phyloP scores from a whole-genome alignment of 2,888 invertebrate genomes.

The Thymelicus lineola region DNA sequence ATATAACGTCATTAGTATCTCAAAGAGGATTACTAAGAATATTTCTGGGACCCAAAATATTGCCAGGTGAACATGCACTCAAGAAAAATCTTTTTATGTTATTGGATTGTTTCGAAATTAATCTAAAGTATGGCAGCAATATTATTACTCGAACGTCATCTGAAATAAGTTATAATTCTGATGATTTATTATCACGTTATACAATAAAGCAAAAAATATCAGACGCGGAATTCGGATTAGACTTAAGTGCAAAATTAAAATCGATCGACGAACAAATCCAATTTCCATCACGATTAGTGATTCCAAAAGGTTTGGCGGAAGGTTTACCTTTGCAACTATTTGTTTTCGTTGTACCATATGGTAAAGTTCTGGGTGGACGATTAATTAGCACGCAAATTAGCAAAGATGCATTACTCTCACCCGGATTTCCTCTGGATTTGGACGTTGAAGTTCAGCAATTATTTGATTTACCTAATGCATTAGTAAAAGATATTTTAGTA shows the following conservation, averaged over 20 bases:
- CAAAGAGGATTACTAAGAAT: slow-evolving; percentile 87
- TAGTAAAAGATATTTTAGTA: slow-evolving; percentile 66
- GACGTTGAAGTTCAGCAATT: slow-evolving; percentile 78
- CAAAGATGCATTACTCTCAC: slow-evolving; percentile 68
- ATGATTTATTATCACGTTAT: slow-evolving; percentile 86
- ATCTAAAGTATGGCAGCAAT: slow-evolving; percentile 87
- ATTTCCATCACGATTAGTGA: slow-evolving; percentile 88
- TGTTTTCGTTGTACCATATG: slow-evolving; percentile 85
- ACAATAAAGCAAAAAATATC: slow-evolving; percentile 86
- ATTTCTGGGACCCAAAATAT: slow-evolving; percentile 89
- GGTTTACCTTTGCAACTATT: slow-evolving; percentile 88
- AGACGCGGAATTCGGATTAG: slow-evolving; percentile 82
- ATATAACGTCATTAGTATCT: slow-evolving; percentile 85
- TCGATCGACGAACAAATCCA: slow-evolving; percentile 83
- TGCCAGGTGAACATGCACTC: slow-evolving; percentile 80
- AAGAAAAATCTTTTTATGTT: slow-evolving; percentile 85
- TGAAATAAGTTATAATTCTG: slow-evolving; percentile 84
- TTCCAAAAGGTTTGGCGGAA: slow-evolving; percentile 88
- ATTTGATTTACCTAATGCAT: slow-evolving; percentile 68
- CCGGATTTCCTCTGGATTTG: slow-evolving; percentile 91
- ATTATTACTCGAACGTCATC: slow-evolving; percentile 86
- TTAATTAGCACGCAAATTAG: slow-evolving; percentile 75
- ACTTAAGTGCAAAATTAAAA: slow-evolving; percentile 73
- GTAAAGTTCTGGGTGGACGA: slow-evolving; percentile 59
- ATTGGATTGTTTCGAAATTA: slow-evolving; percentile 85